Evolutionary conservation across 2,113 vertebrate species (phyloP).

Genomic region (Mirounga angustirostris): DNA sequence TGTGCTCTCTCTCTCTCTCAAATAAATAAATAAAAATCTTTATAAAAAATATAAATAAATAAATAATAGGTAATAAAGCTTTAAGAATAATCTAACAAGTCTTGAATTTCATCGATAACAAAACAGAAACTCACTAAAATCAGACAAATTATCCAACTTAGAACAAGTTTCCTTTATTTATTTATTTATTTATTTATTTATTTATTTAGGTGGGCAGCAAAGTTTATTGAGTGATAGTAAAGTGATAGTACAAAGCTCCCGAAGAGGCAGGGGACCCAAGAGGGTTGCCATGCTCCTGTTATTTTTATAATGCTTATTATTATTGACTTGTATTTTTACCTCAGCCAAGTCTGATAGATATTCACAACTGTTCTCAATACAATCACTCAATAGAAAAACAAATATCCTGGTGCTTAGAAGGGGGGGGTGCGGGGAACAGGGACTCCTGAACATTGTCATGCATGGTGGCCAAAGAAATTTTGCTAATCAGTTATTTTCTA

Average conservation of each 20-base stretch:
- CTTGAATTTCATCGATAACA: not conserved
- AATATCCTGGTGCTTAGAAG: not conserved
- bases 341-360: not conserved
- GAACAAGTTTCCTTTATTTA: not conserved
- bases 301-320: not conserved
- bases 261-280: not conserved
- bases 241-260: not conserved
- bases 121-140: not conserved
- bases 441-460: not conserved
- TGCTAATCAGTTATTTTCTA: conserved; percentile 49
- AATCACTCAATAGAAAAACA: not conserved
- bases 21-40: no score
- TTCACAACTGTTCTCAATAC: not conserved
- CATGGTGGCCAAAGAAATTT: not conserved
- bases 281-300: not conserved
- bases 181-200: not conserved
- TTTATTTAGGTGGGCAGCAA: not conserved
- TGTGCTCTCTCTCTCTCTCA: no score
- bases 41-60: no score
- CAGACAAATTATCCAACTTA: not conserved
- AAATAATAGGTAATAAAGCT: not conserved
- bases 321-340: not conserved
- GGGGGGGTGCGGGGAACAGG: no score
- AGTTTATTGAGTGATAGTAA: not conserved
- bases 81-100: not conserved